Base-by-base conservation (phyloP, 2,113 vertebrate genomes). In the Phalacrocorax carbo region DNA sequence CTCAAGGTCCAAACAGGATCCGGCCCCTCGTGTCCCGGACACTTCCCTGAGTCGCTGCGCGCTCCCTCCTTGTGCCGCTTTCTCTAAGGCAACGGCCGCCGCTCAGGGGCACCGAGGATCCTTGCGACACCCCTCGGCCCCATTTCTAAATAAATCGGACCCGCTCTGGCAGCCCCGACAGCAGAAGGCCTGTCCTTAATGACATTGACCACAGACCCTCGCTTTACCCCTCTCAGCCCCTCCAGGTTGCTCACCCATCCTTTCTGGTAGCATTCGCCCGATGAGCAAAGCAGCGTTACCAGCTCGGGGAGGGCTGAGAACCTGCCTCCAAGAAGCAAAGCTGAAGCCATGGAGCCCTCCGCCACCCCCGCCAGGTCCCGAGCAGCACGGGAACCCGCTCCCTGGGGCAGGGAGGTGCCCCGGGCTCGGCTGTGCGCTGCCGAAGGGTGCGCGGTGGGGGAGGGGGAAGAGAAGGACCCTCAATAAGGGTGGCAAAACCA, bases 21-120 rank as follows among this genome's bases (percentile, higher is more conserved):
- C 3, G 23, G 15, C 40, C 21, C 16, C 87, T 9, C 61, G n/a
- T 10, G 9, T 7, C 46, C 13, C 87, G 34, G 38, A 23, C 9
- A 0, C 10, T 29, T 68, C 51, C 19, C 76, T 1, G 2, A 20
- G 49, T 6, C 2, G 1, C 64, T 20, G 29, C 2, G 2, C 1
- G 7, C n/a, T 78, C 60, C 21, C 57, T 62, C 42, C 52, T 29
- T 4, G 25, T 5, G 46, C 40, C 54, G 38, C 73, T 64, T 38
- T 51, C 66, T 30, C 27, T 5, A 26, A 32, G 69, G 61, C 32
- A 32, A 3, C 32, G 44, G 1, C 46, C 1, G 0, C 18, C 8
- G 40, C 71, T 64, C 44, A 3, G 65, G 55, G 42, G 70, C 52
- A 7, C 57, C 20, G 2, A 3, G 42, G 48, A 27, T 10, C 58